Evolutionary conservation across 2,797 vertebrate genomes (phyloP), one percentile per base, ranked within the genome.

Genomic region (Manis crassicaudata): DNA sequence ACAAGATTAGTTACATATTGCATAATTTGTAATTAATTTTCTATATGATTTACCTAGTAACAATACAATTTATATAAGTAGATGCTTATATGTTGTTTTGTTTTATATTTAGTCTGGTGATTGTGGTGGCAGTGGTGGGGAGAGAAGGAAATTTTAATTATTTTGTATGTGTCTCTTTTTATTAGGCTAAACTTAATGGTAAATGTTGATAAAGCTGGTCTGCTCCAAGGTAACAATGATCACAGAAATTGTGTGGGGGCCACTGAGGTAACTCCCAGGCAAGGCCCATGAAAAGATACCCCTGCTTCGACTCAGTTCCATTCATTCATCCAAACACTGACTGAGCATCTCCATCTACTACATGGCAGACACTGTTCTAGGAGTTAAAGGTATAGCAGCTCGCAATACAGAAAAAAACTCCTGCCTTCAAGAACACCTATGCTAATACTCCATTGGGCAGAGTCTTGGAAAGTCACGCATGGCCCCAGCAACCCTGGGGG

Each of bases 1-100:
- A 72, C 92, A 90, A 95, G 17, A 68, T 95, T 87, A 60, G 56
- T 90, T 91, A 72, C 5, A 65, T 81, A 90, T 62, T 81, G n/a
- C 54, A 35, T 72, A 83, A 63, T 46, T 80, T 72, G 43, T 63
- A 88, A 92, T 79, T 58, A 93, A 54, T 67, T 94, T 89, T 94
- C 56, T 65, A 63, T 43, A 37, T 68, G 72, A 84, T 46, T 76
- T 86, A 88, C 70, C 70, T 93, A 77, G 92, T 88, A 95, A 75
- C 43, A 96, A 85, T 43, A 40, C 50, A 56, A 84, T 88, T 92
- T 85, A 80, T 43, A 32, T 76, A 87, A 93, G 87, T 67, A 93
- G 87, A 77, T 87, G 46, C 46, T 87, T 89, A 11, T 62, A 35
- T 81, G 37, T 87, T 84, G 76, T 58, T 60, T 43, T 84, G 35